Base-by-base conservation (phyloP, 2,888 invertebrate species). In the Nipponacmea schrenckii region DNA sequence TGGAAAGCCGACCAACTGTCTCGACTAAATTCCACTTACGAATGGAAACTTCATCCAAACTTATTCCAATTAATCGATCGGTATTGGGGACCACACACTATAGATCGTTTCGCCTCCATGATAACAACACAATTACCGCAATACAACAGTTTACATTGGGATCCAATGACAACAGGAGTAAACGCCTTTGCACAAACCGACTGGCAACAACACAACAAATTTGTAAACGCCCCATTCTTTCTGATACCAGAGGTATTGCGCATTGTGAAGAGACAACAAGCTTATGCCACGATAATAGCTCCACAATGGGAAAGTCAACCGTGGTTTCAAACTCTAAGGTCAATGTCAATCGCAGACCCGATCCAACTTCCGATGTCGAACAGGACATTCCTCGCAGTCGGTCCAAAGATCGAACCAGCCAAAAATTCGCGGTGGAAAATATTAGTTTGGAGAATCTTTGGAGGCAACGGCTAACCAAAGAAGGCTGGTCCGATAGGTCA, bases 361-460 rank as follows among this genome's bases (percentile, higher is more conserved):
- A n/a, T 45, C 26, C 44, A 10, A 1, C n/a, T 56, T 56, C 56
- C 56, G 20, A 15, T 20, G 20, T 20, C 20, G 10, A 8, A 2
- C n/a, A 56, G 24, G 10, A 20, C 20, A 10, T 56, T 56, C n/a
- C n/a, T 56, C n/a, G 20, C 7, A 56, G n/a, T 56, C 15, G 56
- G 56, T 1, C n/a, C n/a, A 56, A n/a, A 20, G n/a, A n/a, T 24
- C 27, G 45, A 45, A 65, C 39, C 65, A 20, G 5, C 31, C 39
- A 65, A 65, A 24, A 65, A 44, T 65, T 17, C 20, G 20, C 26
- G 14, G 65, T 65, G 65, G 65, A 65, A 65, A n/a, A 65, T 65
- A 45, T 65, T 65, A 20, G 65, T 31, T 45, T 65, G 65, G 65
- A 65, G 65, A 39, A 65, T 65, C 26, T 65, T 20, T 65, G 65